Evolutionary conservation across 2,797 vertebrate species (phyloP).

Genomic region (Trachops cirrhosus): DNA sequence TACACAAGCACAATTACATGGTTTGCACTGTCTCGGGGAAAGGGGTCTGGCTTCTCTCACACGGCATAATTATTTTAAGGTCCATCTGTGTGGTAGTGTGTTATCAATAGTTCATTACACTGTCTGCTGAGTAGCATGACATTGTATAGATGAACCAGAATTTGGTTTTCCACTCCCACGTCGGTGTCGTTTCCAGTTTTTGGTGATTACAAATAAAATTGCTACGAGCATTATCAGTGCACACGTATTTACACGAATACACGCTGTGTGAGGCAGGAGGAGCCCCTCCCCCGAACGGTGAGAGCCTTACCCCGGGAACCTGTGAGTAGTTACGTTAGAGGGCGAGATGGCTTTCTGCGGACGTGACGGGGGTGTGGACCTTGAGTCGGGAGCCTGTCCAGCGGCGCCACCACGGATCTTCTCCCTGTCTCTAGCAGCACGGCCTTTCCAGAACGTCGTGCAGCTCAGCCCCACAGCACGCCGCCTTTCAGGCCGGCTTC

Average conservation of each 20-base stretch:
- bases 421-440: neutral
- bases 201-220: neutral
- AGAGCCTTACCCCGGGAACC: neutral
- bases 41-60: neutral
- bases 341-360: neutral
- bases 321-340: accelerated
- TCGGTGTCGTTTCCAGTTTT: neutral
- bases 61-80: neutral
- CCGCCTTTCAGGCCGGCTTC: neutral
- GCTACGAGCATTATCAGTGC: neutral
- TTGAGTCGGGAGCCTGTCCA: neutral
- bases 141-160: too few species aligned
- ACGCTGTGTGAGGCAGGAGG: neutral
- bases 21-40: neutral
- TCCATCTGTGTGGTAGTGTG: accelerated
- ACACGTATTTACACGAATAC: neutral
- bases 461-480: too few species aligned
- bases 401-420: neutral
- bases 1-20: neutral
- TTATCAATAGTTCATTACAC: neutral
- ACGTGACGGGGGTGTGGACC: accelerated
- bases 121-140: neutral
- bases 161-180: neutral
- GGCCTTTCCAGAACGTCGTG: neutral
- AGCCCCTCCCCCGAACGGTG: too few species aligned